Base-by-base conservation (phyloP, 2,888 invertebrate genomes). In the Ligdia adustata region DNA sequence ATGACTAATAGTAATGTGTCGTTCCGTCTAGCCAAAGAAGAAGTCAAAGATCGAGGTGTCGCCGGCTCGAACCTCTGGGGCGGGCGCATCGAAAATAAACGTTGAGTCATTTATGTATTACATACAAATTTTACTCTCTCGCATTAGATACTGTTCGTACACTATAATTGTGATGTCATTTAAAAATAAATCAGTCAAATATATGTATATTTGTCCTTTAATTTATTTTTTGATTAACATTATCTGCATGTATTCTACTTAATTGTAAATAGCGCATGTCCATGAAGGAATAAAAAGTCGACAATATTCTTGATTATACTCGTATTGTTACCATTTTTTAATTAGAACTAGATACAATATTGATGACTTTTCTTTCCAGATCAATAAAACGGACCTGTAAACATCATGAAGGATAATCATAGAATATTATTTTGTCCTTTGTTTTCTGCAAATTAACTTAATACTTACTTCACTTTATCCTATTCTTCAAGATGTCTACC, bases 21-120 rank as follows among this genome's bases (percentile, higher is more conserved):
- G 67, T 79, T 69, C 64, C 73, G 69, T 71, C 63, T 80, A 89
- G 88, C 87, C 77, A 34, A 86, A 77, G 84, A 89, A 89, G 85
- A 88, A 85, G 73, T 64, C 64, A 58, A 87, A 84, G 76, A 56
- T 75, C 64, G 86, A 82, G 59, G 69, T 64, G 57, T 55, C 76
- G 42, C 56, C 71, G 54, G 63, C 70, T 69, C 79, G 69, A 64
- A 59, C 58, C 64, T 69, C 69, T 68, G 67, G 62, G 62, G 73
- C 75, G 58, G 79, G 77, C 63, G 58, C 79, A 56, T 79, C 86
- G 62, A 82, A 75, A 66, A 60, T 74, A 81, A 79, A 82, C 75
- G 89, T 89, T 87, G 86, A 87, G 87, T 85, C 75, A 73, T 65
- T 72, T 68, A 56, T 63, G 60, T 68, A 66, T 69, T 65, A 61